Evolutionary conservation across 2,113 vertebrate genomes (phyloP).

Genomic region (Vidua macroura): DNA sequence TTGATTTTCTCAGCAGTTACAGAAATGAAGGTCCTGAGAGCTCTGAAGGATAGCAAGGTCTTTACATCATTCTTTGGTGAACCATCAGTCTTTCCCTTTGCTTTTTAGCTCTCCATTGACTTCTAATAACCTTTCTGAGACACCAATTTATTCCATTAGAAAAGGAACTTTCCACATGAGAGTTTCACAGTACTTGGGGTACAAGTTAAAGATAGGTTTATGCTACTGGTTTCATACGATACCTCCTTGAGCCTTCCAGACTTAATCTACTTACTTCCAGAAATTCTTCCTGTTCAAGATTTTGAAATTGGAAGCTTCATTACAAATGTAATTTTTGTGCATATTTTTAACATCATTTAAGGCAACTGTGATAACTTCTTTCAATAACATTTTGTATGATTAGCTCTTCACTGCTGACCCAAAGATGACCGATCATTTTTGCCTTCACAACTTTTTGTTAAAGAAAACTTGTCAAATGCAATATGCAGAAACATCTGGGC

Average conservation of each 20-base stretch:
- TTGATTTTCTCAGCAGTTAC: neutral
- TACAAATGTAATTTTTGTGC: neutral
- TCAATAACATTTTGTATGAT: neutral
- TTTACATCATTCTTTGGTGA: neutral
- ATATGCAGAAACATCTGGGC: neutral
- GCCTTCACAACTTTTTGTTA: neutral
- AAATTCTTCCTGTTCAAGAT: neutral
- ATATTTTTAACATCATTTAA: neutral
- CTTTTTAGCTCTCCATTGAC: slow-evolving; percentile 3
- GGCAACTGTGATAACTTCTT: neutral
- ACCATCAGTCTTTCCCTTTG: neutral
- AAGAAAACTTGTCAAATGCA: neutral
- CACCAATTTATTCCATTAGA: slow-evolving; percentile 3
- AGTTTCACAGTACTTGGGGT: neutral
- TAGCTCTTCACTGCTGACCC: neutral
- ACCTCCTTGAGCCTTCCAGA: neutral
- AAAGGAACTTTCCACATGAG: neutral
- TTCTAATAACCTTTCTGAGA: slow-evolving; percentile 38
- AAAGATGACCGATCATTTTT: neutral
- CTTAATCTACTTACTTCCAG: neutral
- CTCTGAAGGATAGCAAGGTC: neutral
- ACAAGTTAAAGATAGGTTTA: neutral
- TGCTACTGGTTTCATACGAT: neutral
- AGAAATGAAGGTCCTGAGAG: neutral
- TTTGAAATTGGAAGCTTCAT: neutral